Evolutionary conservation across 1,140 invertebrate genomes (phyloP), one percentile per base, ranked within the genome.

Genomic region (Sycobia sp.): DNA sequence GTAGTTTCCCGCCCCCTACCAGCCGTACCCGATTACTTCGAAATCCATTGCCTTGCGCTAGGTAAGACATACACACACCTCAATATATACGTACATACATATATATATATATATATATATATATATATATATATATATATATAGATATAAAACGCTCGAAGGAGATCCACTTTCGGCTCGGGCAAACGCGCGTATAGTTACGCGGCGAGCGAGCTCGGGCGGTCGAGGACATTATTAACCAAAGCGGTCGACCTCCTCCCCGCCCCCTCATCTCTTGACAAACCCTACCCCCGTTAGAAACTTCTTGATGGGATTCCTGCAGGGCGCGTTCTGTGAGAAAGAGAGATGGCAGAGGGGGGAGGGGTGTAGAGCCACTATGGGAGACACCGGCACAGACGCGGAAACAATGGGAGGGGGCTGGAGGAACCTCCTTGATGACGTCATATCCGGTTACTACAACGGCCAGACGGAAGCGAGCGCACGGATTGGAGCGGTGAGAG

Each of bases 271-370:
- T n/a, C n/a, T n/a, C n/a, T n/a, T n/a, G n/a, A n/a, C n/a, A n/a
- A n/a, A n/a, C n/a, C n/a, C n/a, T n/a, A n/a, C 22, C 29, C 44
- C 14, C 16, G 27, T 11, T 20, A 59, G 61, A 54, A 73, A 69
- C 66, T 72, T 72, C 62, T 62, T 65, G 66, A 72, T 67, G 61
- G 67, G 68, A 74, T 74, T 73, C 69, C 27, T 41, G 62, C n/a
- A n/a, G n/a, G n/a, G n/a, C n/a, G n/a, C n/a, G n/a, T n/a, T n/a
- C n/a, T n/a, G n/a, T n/a, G n/a, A n/a, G n/a, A n/a, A n/a, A n/a
- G n/a, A n/a, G n/a, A n/a, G n/a, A n/a, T n/a, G n/a, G n/a, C n/a
- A n/a, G n/a, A n/a, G n/a, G n/a, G n/a, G n/a, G n/a, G n/a, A n/a
- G n/a, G n/a, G n/a, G 23, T 27, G 27, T 7, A 36, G 53, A 10